Base-by-base conservation (phyloP, 2,888 invertebrate species). In the Lasiommata megera region DNA sequence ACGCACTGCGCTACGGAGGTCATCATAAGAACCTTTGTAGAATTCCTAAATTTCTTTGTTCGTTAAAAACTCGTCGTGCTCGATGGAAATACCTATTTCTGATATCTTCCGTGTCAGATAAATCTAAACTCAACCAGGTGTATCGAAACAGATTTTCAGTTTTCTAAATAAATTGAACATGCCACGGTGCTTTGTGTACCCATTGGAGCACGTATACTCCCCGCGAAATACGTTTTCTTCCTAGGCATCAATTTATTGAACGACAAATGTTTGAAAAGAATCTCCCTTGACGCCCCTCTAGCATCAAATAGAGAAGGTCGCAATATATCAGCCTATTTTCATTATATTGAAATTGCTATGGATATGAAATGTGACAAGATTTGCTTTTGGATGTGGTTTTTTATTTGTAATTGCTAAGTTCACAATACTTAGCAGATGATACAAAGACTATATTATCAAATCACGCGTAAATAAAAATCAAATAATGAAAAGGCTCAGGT, bases 81-180 rank as follows among this genome's bases (percentile, higher is more conserved):
- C 1, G 6, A 17, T 8, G 9, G 0, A 46, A 31, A 23, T 23
- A 23, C 5, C 9, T 11, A 6, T 28, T 29, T 5, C 14, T 6
- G 9, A 29, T 12, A 0, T 14, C 14, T 37, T 14, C 16, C 16
- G 5, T 16, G 29, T 5, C 14, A 46, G 31, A 29, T 31, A 46
- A 46, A 46, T 51, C 28, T 23, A 16, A 38, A 51, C 16, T 44
- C 29, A 23, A 37, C 12, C 17, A 48, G 18, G 36, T 28, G 28
- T 23, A 38, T 16, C 28, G 28, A 16, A 46, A 31, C 16, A 23
- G 36, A 58, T 36, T 28, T 14, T 18, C 36, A 46, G 54, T 54
- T 40, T 47, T 41, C 41, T 41, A 58, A 58, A 54, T 48, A 58
- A 58, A 58, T 54, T 29, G 47, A 41, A 58, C 54, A 29, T 28